These are phyloP conservation scores for Phortica variegata DNA, from an alignment of 1,140 invertebrate genomes.

Conservation along the genomic window DNA sequence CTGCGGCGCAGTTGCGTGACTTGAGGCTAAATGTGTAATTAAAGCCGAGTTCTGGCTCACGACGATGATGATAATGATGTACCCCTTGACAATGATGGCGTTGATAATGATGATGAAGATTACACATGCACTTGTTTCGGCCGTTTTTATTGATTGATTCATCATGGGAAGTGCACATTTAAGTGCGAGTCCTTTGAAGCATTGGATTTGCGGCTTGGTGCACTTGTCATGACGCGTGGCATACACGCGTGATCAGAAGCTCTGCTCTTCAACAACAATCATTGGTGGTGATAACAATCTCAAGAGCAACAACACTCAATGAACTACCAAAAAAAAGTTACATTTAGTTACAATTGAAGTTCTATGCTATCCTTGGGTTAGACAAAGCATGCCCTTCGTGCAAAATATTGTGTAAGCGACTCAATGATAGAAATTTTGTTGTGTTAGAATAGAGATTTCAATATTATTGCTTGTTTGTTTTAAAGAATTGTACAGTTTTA, in stretches of 20 bases:
- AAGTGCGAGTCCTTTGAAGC: conserved; percentile 28
- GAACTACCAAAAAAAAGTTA: too few relatives aligned
- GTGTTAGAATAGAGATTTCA: too few relatives aligned
- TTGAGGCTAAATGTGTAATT: conserved; percentile 40
- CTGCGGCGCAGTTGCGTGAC: conserved; percentile 25
- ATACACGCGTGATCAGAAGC: conserved; percentile 40
- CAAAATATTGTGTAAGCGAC: too few relatives aligned
- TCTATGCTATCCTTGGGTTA: too few relatives aligned
- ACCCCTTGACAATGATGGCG: conserved; percentile 9
- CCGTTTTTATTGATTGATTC: too few relatives aligned
- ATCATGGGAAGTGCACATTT: conserved; percentile 21
- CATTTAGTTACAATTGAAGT: neutral
- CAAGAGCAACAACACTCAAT: too few relatives aligned
- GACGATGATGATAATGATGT: conserved; percentile 4
- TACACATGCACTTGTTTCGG: conserved; percentile 36
- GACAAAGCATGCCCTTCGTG: too few relatives aligned
- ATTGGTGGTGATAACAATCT: conserved; percentile 48
- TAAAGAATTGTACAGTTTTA: neutral
- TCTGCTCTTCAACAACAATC: too few relatives aligned
- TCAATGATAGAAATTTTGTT: too few relatives aligned
- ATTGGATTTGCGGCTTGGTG: conserved; percentile 2
- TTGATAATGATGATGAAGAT: conserved; percentile 23
- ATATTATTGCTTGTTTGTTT: too few relatives aligned
- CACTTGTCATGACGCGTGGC: conserved; percentile 35
- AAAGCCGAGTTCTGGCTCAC: conserved; percentile 39